A percentile compares a stretch with the other conserved stretches of the same genome.
These are phyloP conservation scores for Danaus chrysippus DNA, from an alignment of 2,888 invertebrate genomes.

Conservation along the genomic window DNA sequence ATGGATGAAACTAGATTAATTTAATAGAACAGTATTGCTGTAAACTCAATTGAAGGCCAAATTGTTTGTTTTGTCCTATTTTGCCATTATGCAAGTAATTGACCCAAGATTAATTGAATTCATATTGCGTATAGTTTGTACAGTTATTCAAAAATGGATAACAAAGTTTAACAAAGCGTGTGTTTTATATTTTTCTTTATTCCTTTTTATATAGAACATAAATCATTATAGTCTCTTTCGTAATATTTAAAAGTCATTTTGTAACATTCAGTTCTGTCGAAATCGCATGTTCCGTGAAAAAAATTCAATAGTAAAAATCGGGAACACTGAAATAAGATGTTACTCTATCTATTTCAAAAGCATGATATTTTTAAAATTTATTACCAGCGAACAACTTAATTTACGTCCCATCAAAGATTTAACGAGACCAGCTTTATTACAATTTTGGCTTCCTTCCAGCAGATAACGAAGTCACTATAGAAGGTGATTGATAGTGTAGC, in stretches of 20 bases:
- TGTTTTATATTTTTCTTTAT: too few species aligned
- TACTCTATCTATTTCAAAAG: constrained; percentile 15
- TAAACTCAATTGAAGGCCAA: constrained; percentile 7
- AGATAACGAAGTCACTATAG: constrained; percentile 53
- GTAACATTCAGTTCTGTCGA: too few species aligned
- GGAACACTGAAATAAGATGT: not conserved
- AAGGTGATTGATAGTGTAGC: constrained; percentile 71
- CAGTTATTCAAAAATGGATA: too few species aligned
- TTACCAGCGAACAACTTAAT: constrained; percentile 46
- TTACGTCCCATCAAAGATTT: constrained; percentile 60
- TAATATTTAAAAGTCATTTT: too few species aligned
- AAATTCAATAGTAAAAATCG: not conserved
- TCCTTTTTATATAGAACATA: too few species aligned
- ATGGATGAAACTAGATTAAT: constrained; percentile 43
- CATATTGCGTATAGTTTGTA: too few species aligned
- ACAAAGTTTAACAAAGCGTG: too few species aligned
- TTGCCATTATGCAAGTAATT: not conserved
- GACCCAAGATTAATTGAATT: too few species aligned
- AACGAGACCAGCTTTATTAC: constrained; percentile 71
- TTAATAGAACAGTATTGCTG: constrained; percentile 48
- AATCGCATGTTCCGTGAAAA: not conserved
- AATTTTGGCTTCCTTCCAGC: constrained; percentile 69
- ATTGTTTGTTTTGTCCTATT: not conserved
- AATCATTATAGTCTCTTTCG: too few species aligned
- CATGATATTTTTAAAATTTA: constrained; percentile 37